Evolutionary conservation across 2,888 invertebrate species (phyloP), one percentile per base, ranked within the genome.

Genomic region (Carterocephalus palaemon): DNA sequence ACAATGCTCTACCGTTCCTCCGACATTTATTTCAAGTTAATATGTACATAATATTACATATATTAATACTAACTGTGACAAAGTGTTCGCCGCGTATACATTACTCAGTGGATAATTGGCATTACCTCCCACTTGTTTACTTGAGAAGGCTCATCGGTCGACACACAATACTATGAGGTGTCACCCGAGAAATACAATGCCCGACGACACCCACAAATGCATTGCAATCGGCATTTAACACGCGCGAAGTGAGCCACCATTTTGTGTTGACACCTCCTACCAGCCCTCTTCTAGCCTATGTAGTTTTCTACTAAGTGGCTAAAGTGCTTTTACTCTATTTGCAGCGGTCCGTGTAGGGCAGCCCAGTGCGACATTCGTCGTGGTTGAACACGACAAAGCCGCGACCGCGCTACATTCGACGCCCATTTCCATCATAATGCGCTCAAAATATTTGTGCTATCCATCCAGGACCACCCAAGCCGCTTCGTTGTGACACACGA

Each of bases 391-490:
- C 52, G 56, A 85, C 84, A 85, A 84, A 70, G 65, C 64, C 58
- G 54, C 62, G 60, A 65, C 69, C 62, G 69, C 62, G 65, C 67
- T 60, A 61, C 70, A 69, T 62, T 64, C 73, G 63, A 70, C 62
- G 60, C 69, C 57, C 63, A 86, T 86, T 85, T 73, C 73, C 83
- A 86, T 86, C 67, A 84, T 78, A 86, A 86, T 85, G 67, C 76
- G 73, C 66, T 75, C 70, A 78, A 80, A 79, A 80, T 81, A 72
- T 79, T 76, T 77, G 70, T 79, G 79, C 75, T 73, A 79, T 82
- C 72, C 75, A 70, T 69, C 68, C 59, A 51, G 62, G 86, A 83
- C 86, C 86, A 86, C 86, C 86, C 86, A 84, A 47, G 69, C 48
- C 46, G 64, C 23, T 32, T 50, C 52, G 61, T 53, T 65, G 64